Evolutionary conservation across 2,113 vertebrate species (phyloP).

Genomic region (Dasyprocta punctata): DNA sequence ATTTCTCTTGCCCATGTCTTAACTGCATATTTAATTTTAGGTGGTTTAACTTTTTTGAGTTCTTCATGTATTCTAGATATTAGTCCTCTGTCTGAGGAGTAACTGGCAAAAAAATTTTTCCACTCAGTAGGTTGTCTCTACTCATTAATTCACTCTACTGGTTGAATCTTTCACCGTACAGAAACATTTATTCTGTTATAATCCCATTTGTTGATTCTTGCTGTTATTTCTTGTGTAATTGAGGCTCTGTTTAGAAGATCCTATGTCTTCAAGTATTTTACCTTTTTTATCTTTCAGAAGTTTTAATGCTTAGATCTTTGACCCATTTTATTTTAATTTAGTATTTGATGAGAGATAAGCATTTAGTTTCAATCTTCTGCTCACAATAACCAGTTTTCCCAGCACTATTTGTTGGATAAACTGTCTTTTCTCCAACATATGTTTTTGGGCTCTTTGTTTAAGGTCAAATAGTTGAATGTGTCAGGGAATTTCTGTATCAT

Average conservation of each 20-base stretch:
- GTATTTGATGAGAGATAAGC: neutral
- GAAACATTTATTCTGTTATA: neutral
- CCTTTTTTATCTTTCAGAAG: neutral
- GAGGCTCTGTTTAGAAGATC: neutral
- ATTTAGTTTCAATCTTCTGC: neutral
- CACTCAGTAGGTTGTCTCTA: neutral
- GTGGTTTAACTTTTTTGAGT: neutral
- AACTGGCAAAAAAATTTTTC: neutral
- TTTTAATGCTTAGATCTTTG: neutral
- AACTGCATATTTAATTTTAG: neutral
- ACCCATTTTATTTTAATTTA: neutral
- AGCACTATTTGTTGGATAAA: neutral
- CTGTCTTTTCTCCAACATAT: neutral
- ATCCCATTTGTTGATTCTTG: neutral
- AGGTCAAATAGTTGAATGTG: neutral
- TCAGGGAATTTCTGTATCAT: neutral
- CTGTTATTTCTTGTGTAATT: neutral
- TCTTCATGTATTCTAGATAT: neutral
- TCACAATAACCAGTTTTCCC: neutral
- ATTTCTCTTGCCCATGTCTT: neutral
- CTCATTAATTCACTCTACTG: neutral
- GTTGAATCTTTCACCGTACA: neutral
- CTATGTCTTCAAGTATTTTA: neutral
- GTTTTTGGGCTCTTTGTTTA: neutral
- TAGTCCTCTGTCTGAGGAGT: neutral